Evolutionary conservation across 2,113 vertebrate genomes (phyloP).

Genomic region (Manacus vitellinus): DNA sequence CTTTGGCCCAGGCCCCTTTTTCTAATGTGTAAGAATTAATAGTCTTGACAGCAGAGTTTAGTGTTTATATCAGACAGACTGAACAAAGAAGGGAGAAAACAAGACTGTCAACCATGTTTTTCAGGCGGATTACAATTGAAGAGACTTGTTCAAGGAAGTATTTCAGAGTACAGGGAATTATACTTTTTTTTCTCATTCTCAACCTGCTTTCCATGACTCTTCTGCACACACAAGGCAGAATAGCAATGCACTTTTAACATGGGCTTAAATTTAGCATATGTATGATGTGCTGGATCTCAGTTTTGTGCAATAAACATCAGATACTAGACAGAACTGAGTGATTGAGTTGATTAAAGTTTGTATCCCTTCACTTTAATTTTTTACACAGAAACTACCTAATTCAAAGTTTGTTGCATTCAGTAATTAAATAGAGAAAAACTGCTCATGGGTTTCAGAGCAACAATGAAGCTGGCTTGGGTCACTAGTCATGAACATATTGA

Average conservation of each 20-base stretch:
- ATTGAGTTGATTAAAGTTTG: not conserved
- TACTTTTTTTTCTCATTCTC: not conserved
- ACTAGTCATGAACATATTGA: not conserved
- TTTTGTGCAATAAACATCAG: not conserved
- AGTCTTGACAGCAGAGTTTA: not conserved
- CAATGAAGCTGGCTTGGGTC: not conserved
- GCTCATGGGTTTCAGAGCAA: not conserved
- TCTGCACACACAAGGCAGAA: not conserved
- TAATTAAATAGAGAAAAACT: not conserved
- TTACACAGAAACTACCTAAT: not conserved
- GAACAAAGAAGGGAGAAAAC: not conserved
- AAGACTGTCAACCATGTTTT: not conserved
- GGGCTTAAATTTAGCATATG: not conserved
- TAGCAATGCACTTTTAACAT: not conserved
- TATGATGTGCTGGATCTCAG: not conserved
- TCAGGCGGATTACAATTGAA: not conserved
- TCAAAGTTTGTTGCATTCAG: not conserved
- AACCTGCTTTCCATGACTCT: not conserved
- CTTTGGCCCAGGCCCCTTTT: not conserved
- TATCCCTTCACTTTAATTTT: not conserved
- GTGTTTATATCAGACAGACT: not conserved
- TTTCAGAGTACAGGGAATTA: not conserved
- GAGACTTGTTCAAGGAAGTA: not conserved
- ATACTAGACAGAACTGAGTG: not conserved
- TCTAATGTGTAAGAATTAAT: not conserved